Evolutionary conservation across 2,797 vertebrate genomes (phyloP), one percentile per base, ranked within the genome.

Genomic region (Melanotaenia nigrans): DNA sequence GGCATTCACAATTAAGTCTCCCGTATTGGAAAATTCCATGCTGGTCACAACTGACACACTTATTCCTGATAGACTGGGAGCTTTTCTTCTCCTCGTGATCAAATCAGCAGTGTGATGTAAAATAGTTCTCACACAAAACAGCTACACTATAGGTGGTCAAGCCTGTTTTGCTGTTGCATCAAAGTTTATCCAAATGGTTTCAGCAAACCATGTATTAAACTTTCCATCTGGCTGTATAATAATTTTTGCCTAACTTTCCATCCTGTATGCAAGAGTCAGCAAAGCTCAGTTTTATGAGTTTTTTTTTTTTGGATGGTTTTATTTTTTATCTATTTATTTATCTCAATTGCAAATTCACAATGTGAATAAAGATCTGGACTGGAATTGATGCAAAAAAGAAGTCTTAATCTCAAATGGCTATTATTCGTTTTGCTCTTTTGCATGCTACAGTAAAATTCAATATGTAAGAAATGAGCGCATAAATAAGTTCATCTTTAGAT

Each of bases 21-120:
- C 12, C 24, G 0, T 71, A 61, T 75, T 87, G 84, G 75, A 88
- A 88, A 86, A 85, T 77, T 80, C 79, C 81, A 83, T 69, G 58
- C 65, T 40, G 58, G 81, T 77, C 63, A 55, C 62, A 78, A 68
- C 62, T 30, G 33, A 64, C 55, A 55, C 38, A 58, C 71, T 55
- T 35, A 72, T 80, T 82, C 49, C 61, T 65, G 68, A 78, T 73
- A 47, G 28, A 75, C 47, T 24, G 63, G n/a, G 32, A 9, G 28
- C 61, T 28, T 66, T 74, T 65, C 9, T 56, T 56, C 22, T n/a
- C 54, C 20, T 58, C 49, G 14, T 40, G 53, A 80, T 45, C 28
- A 67, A 33, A 79, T 66, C 9, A 65, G 66, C 45, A 61, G 18
- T 8, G n/a, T 65, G 30, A 55, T 12, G 42, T 64, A 11, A 30